These are phyloP conservation scores for Azemiops feae DNA, from an alignment of 2,113 vertebrate species.

Conservation along the genomic window DNA sequence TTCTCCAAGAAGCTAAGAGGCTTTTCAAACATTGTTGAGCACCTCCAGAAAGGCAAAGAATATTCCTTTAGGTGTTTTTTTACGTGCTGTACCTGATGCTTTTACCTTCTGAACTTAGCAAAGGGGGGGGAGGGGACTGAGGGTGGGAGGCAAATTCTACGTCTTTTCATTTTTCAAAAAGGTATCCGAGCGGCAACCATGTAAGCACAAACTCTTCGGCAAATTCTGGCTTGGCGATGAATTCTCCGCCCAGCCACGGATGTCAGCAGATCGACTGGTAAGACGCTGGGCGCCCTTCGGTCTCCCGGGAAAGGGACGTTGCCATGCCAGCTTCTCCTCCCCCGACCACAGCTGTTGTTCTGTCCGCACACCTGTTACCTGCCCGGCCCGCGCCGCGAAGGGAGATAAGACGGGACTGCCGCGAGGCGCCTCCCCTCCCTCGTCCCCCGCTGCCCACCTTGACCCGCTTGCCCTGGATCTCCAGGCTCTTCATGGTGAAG, in stretches of 20 bases:
- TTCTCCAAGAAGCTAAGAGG: background rate
- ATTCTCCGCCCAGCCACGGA: background rate
- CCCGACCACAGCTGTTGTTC: background rate
- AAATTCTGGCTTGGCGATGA: too few species aligned
- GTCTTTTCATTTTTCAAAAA: background rate
- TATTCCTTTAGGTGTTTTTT: background rate
- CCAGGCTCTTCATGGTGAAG: conserved; percentile 86
- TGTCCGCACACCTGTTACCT: conserved; percentile 1
- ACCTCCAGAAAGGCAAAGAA: background rate
- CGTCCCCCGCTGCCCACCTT: conserved; percentile 70
- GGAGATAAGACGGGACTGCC: background rate
- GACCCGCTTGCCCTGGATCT: conserved; percentile 82
- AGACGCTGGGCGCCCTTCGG: background rate
- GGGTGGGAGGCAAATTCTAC: background rate
- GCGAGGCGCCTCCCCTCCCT: too few species aligned
- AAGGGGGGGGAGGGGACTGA: too few species aligned
- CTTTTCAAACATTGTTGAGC: background rate
- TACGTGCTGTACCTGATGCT: too few species aligned
- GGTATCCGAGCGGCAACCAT: background rate
- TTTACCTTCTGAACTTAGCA: background rate
- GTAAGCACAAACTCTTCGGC: background rate
- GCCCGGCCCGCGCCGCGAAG: background rate
- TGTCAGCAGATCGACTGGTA: background rate
- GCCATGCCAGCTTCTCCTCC: background rate
- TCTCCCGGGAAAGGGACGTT: background rate